These are phyloP conservation scores for Coremacera marginata DNA, from an alignment of 2,888 invertebrate genomes.

Conservation along the genomic window DNA sequence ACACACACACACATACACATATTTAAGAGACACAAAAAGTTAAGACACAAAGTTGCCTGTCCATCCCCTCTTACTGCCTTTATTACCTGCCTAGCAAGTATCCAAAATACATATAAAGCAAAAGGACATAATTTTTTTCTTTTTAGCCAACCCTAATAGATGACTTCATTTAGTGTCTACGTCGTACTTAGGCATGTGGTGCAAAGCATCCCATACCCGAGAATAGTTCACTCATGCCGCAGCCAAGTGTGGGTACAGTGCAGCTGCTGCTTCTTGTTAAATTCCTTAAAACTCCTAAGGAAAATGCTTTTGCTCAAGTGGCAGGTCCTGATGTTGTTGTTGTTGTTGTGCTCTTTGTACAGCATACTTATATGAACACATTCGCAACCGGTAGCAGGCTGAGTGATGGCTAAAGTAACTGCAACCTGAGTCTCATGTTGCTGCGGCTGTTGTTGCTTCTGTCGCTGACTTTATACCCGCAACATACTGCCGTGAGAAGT, in stretches of 20 bases:
- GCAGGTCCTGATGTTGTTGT: neutral
- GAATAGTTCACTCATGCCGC: neutral
- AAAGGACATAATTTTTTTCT: neutral
- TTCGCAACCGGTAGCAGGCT: neutral
- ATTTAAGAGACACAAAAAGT: neutral
- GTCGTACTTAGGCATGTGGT: neutral
- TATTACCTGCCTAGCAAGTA: neutral
- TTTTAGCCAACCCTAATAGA: neutral
- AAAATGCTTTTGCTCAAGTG: slow-evolving; percentile 16
- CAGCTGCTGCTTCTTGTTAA: neutral
- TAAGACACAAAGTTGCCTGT: neutral
- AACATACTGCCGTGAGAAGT: neutral
- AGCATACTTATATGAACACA: slow-evolving; percentile 20
- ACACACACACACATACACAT: neutral
- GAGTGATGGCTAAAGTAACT: neutral
- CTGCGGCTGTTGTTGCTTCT: neutral
- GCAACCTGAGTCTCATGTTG: neutral
- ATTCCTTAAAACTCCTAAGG: slow-evolving; percentile 15
- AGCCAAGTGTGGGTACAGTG: neutral
- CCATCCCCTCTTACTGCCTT: neutral
- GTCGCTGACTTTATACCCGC: no score
- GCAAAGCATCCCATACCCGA: no score
- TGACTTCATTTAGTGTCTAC: slow-evolving; percentile 9
- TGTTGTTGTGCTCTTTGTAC: slow-evolving; percentile 6
- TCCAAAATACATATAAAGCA: neutral